Evolutionary conservation across 2,113 vertebrate genomes (phyloP).

Genomic region (Smithornis capensis): DNA sequence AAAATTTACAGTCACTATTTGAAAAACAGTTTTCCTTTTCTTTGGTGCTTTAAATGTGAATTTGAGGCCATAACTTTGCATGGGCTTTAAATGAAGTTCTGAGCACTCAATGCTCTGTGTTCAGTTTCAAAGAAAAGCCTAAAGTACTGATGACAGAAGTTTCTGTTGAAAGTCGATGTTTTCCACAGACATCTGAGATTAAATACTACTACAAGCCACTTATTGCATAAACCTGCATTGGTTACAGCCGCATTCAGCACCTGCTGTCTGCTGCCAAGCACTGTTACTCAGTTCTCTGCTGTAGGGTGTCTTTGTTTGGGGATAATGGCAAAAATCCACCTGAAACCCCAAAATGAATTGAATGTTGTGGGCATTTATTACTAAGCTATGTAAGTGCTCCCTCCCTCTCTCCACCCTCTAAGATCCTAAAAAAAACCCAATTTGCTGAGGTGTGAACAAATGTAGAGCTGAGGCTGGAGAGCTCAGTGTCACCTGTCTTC

Average conservation of each 20-base stretch:
- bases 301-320: neutral
- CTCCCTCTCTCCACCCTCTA: accelerated
- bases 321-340: neutral
- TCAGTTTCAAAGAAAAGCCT: neutral
- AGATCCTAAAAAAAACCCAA: neutral
- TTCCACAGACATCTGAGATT: neutral
- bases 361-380: neutral
- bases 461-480: neutral
- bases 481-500: neutral
- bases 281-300: neutral
- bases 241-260: neutral
- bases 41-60: neutral
- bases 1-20: neutral
- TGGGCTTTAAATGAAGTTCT: neutral
- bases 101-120: neutral
- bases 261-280: neutral
- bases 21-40: neutral
- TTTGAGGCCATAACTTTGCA: neutral
- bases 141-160: neutral
- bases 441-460: neutral
- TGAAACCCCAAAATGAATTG: neutral
- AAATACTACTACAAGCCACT: neutral
- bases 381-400: neutral
- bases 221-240: neutral
- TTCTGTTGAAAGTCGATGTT: neutral